These are phyloP conservation scores for Drosophila ohnishii DNA, from an alignment of 1,140 invertebrate species.

Conservation along the genomic window DNA sequence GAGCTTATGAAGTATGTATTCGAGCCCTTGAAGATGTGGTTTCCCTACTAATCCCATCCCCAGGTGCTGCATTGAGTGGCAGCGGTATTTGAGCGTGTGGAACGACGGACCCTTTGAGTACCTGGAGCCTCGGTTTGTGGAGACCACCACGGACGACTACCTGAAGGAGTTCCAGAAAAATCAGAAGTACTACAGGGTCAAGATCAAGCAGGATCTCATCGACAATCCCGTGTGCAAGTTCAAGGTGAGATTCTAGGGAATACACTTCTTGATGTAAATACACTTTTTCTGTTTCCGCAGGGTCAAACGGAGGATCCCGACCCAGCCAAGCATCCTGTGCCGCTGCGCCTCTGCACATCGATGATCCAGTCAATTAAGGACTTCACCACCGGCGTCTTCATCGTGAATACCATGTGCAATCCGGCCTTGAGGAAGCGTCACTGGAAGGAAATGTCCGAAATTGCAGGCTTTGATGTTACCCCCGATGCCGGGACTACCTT, in stretches of 20 bases:
- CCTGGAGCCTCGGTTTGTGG: slow-evolving; percentile 89
- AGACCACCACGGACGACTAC: slow-evolving; percentile 88
- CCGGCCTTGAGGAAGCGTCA: slow-evolving; percentile 92
- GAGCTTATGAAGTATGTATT: slow-evolving; percentile 85
- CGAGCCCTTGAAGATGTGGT: neutral
- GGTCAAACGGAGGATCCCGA: slow-evolving; percentile 91
- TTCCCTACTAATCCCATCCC: slow-evolving; percentile 8
- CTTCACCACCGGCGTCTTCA: slow-evolving; percentile 91
- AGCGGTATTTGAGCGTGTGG: slow-evolving; percentile 92
- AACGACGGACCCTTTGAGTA: slow-evolving; percentile 95
- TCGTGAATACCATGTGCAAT: slow-evolving; percentile 94
- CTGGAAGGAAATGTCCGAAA: slow-evolving; percentile 94
- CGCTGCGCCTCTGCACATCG: slow-evolving; percentile 89
- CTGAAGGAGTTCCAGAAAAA: slow-evolving; percentile 90
- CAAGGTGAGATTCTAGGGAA: slow-evolving; percentile 71
- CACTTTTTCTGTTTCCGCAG: slow-evolving; percentile 53
- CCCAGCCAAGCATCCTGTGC: slow-evolving; percentile 89
- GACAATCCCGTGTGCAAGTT: slow-evolving; percentile 87
- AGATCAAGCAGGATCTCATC: slow-evolving; percentile 89
- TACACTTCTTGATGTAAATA: too few relatives aligned
- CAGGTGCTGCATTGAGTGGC: slow-evolving; percentile 88
- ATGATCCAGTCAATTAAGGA: slow-evolving; percentile 90
- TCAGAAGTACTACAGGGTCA: slow-evolving; percentile 91
- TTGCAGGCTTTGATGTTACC: slow-evolving; percentile 91
- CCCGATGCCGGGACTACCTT: slow-evolving; percentile 93